Conservation (phyloP, 2,113 vertebrate genomes). For the Labrus mixtus region DNA sequence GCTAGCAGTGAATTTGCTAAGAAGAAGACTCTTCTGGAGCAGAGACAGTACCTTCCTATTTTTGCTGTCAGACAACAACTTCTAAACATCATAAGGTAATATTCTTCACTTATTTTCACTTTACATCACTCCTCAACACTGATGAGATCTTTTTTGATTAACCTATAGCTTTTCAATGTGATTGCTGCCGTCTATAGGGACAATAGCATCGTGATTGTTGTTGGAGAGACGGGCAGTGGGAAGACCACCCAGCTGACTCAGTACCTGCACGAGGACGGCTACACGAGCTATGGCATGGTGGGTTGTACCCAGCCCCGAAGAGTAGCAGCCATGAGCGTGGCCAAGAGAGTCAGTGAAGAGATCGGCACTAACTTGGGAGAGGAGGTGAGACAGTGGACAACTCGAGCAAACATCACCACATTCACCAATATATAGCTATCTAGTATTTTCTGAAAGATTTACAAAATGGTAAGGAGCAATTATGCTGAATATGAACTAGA, state of each 20-base stretch:
- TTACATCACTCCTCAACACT: not conserved
- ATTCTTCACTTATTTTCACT: not conserved
- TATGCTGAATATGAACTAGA: too few species aligned
- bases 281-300: slow-evolving; percentile 97
- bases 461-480: too few species aligned
- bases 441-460: too few species aligned
- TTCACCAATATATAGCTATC: too few species aligned
- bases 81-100: slow-evolving; percentile 95
- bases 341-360: slow-evolving; percentile 98
- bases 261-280: slow-evolving; percentile 97
- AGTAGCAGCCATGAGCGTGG: slow-evolving; percentile 98
- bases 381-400: slow-evolving; percentile 86
- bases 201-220: slow-evolving; percentile 98
- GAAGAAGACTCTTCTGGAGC: slow-evolving; percentile 94
- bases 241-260: slow-evolving; percentile 99
- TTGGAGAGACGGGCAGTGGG: slow-evolving; percentile 97
- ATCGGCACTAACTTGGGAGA: slow-evolving; percentile 93
- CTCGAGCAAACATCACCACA: too few species aligned
- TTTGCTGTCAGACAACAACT: slow-evolving; percentile 97
- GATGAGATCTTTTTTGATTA: not conserved
- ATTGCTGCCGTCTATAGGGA: slow-evolving; percentile 83
- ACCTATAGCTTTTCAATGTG: not conserved
- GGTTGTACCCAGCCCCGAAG: slow-evolving; percentile 97
- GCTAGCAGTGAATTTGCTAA: slow-evolving; percentile 98
- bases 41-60: slow-evolving; percentile 97